phyloP scores from a whole-genome alignment of 2,888 invertebrate genomes.

The Pycnomerus fuliginosus region DNA sequence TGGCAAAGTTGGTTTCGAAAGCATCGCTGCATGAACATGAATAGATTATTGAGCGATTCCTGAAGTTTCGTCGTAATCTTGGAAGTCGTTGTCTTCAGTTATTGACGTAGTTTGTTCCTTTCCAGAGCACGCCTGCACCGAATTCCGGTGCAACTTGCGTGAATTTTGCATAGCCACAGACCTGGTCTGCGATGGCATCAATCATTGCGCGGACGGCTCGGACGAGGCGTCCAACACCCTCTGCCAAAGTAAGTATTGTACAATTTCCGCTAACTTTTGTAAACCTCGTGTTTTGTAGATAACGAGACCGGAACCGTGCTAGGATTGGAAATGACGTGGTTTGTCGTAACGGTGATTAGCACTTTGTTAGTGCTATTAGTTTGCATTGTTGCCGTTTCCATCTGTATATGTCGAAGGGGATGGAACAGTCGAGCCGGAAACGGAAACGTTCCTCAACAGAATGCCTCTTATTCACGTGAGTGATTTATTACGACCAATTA shows the following conservation, averaged over 20 bases:
- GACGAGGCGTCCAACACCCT: constrained; percentile 84
- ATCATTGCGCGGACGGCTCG: constrained; percentile 92
- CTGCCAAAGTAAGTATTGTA: constrained; percentile 80
- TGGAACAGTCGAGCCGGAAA: constrained; percentile 52
- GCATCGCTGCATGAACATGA: no score
- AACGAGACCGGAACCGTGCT: constrained; percentile 64
- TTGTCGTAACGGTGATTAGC: constrained; percentile 71
- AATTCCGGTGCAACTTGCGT: constrained; percentile 82
- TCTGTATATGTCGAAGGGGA: constrained; percentile 75
- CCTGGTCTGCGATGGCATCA: constrained; percentile 87
- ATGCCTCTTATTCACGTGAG: constrained; percentile 55
- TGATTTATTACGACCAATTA: constrained; percentile 21
- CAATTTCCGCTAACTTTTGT: constrained; percentile 1
- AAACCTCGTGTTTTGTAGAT: constrained; percentile 53
- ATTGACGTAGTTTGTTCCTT: constrained; percentile 29
- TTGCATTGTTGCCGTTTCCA: constrained; percentile 67
- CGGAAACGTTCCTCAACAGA: constrained; percentile 54
- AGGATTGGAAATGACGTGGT: constrained; percentile 75
- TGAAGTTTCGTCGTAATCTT: no score
- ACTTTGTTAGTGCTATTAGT: constrained; percentile 68
- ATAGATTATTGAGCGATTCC: no score
- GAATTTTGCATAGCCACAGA: constrained; percentile 92
- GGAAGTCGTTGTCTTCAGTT: not conserved
- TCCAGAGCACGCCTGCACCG: constrained; percentile 84
- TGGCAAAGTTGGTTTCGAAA: no score